Percentiles rank a stretch among this genome's conserved stretches.
These are phyloP conservation scores for Marmota monax DNA, from an alignment of 2,113 vertebrate genomes.

Conservation along the genomic window DNA sequence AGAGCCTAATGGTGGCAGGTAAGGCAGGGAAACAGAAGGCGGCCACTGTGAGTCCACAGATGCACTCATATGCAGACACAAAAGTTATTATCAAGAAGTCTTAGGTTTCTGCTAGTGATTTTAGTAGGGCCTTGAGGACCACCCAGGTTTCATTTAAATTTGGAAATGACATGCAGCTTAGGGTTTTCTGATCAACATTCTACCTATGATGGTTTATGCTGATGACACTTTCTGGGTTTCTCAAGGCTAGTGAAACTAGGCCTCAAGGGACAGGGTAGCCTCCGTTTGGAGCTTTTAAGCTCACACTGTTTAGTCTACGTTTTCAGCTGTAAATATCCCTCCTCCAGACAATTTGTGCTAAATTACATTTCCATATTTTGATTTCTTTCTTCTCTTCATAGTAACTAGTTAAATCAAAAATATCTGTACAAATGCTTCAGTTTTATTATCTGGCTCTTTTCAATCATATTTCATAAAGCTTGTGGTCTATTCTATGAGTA, in stretches of 20 bases:
- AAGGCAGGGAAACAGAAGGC: not conserved
- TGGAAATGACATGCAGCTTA: constrained; percentile 48
- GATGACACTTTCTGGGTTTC: constrained; percentile 64
- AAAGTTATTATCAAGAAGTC: not conserved
- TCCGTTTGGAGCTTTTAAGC: constrained; percentile 31
- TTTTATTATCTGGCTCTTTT: constrained; percentile 56
- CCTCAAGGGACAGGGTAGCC: not conserved
- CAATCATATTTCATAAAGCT: constrained; percentile 61
- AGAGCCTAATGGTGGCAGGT: not conserved
- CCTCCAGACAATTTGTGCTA: constrained; percentile 46
- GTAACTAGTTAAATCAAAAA: constrained; percentile 62
- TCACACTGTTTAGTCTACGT: not conserved
- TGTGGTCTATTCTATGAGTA: constrained; percentile 27
- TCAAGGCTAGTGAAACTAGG: constrained; percentile 12
- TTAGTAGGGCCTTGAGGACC: not conserved
- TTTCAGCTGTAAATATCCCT: constrained; percentile 50
- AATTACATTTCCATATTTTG: constrained; percentile 67
- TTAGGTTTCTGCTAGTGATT: constrained; percentile 19
- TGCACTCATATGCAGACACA: not conserved
- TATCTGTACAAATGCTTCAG: constrained; percentile 51
- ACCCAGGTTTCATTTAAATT: constrained; percentile 40
- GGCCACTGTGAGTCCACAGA: not conserved
- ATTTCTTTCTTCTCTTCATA: constrained; percentile 60
- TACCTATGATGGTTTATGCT: not conserved
- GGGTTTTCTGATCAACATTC: constrained; percentile 63